Evolutionary conservation across 2,113 vertebrate species (phyloP).

Genomic region (Suncus etruscus): DNA sequence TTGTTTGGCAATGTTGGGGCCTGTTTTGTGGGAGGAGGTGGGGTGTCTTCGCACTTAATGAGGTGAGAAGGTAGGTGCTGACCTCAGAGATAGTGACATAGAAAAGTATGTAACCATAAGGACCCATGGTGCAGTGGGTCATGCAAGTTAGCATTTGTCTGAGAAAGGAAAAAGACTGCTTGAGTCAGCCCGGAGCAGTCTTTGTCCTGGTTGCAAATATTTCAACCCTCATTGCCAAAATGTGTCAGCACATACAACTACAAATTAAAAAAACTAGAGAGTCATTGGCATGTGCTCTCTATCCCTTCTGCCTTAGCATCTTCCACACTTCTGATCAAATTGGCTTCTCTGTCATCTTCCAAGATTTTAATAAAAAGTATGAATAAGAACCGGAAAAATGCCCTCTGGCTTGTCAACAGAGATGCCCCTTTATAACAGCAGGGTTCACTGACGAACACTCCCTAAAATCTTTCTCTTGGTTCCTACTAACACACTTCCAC

Average conservation of each 20-base stretch:
- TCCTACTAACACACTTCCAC: background rate
- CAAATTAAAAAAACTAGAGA: slow-evolving; percentile 14
- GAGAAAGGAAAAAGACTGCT: background rate
- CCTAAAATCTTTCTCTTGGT: background rate
- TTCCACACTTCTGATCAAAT: slow-evolving; percentile 62
- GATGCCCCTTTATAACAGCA: background rate
- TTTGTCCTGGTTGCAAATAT: background rate
- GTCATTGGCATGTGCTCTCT: slow-evolving; percentile 47
- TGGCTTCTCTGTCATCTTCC: slow-evolving; percentile 53
- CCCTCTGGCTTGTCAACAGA: background rate
- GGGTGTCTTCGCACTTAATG: background rate
- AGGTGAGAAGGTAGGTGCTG: background rate
- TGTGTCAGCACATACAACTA: slow-evolving; percentile 1
- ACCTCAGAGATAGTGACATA: background rate
- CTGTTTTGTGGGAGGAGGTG: background rate
- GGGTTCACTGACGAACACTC: slow-evolving; percentile 39
- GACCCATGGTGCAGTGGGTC: background rate
- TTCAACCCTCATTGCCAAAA: slow-evolving; percentile 33
- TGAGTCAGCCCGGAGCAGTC: background rate
- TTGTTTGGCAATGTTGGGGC: background rate
- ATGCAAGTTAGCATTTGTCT: background rate
- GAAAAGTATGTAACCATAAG: background rate
- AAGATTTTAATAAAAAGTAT: slow-evolving; percentile 62
- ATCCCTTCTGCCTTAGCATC: slow-evolving; percentile 49
- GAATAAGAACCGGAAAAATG: slow-evolving; percentile 53